Conservation (phyloP, 2,888 invertebrate genomes). For the Dicroscelio sp. region DNA sequence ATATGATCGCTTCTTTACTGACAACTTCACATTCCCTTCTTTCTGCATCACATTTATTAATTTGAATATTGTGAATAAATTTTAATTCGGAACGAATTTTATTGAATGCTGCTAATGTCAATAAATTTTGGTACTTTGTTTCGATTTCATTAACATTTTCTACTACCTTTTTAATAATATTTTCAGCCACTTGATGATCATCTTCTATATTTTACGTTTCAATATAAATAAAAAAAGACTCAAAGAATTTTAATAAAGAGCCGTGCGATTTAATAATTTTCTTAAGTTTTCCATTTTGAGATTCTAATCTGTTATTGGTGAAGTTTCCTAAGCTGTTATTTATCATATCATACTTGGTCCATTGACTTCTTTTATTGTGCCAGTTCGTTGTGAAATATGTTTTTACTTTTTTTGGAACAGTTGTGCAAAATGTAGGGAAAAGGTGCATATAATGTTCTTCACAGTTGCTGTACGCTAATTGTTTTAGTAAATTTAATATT, state of each 20-base stretch:
- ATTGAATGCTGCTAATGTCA: not conserved
- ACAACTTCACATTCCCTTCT: no score
- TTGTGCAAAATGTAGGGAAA: not conserved
- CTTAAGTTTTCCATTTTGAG: constrained; percentile 5
- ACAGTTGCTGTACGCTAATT: not conserved
- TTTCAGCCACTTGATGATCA: not conserved
- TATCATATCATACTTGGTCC: not conserved
- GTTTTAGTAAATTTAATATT: not conserved
- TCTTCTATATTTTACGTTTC: not conserved
- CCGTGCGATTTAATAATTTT: not conserved
- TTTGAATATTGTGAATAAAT: no score
- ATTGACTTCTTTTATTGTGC: not conserved
- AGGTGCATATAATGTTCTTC: not conserved
- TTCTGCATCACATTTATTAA: no score
- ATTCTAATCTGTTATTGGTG: constrained; percentile 19
- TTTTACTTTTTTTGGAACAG: not conserved
- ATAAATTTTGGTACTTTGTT: not conserved
- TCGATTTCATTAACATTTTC: not conserved
- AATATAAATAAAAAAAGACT: not conserved
- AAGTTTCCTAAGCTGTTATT: not conserved
- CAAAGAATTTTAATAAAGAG: not conserved
- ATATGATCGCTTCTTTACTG: no score
- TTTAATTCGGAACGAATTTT: not conserved
- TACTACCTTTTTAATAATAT: not conserved
- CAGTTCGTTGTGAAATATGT: not conserved